Evolutionary conservation across 2,113 vertebrate species (phyloP), one percentile per base, ranked within the genome.

Genomic region (Aplodontia rufa): DNA sequence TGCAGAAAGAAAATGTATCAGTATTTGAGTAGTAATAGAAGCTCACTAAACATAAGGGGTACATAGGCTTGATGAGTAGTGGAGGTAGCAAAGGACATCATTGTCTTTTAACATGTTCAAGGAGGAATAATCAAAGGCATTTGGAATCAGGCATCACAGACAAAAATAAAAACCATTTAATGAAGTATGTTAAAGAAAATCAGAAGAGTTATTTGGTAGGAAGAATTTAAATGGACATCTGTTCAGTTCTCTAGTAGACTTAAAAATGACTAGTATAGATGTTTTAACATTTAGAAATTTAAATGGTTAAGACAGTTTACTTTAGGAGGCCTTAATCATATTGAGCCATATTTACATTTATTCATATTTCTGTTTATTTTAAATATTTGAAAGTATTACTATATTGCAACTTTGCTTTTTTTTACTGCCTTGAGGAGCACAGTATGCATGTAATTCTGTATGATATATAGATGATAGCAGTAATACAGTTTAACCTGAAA

Each of bases 331-430:
- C 35, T 10, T 82, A 45, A 68, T 94, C 37, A 37, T 22, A 14
- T 37, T 76, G 35, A 12, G 35, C 28, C 74, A 40, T 58, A 60
- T 78, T 96, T 42, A 76, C 17, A 76, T 93, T 78, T 92, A 40
- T 60, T 85, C 37, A 24, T 87, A 55, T 95, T 95, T 90, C 20
- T 96, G 74, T 32, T 86, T 82, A 85, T 83, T 94, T 93, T 83
- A 90, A 83, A 37, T 37, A 78, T 81, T 95, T 80, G 42, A 42
- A 94, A 82, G 9, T 74, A 53, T 66, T 96, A 40, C 20, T 64
- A 26, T 81, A 91, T 72, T 91, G 45, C 83, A 62, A 71, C 69
- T 87, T 42, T 69, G n/a, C 64, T 84, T 22, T 95, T 72, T 89
- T 26, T 90, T 92, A 84, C 16, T 87, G 5, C 69, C 22, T 80